phyloP scores from a whole-genome alignment of 2,888 invertebrate species.

The Dromius quadrimaculatus region DNA sequence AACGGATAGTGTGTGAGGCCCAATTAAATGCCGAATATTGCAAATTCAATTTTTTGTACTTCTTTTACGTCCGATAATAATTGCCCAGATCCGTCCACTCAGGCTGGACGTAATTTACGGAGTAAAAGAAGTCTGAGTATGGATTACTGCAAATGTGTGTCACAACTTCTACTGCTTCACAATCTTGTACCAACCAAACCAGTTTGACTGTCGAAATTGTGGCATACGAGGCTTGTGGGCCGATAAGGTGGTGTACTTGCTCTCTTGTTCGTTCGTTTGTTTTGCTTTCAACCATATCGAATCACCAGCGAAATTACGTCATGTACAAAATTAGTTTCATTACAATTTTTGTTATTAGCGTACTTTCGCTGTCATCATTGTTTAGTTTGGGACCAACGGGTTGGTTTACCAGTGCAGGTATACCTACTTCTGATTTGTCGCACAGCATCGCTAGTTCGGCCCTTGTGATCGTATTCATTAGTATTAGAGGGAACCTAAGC shows the following conservation, averaged over 20 bases:
- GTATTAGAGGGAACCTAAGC: conserved; percentile 49
- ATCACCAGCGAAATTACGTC: not conserved
- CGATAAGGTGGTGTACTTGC: conserved; percentile 33
- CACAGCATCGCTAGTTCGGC: conserved; percentile 52
- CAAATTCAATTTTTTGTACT: no score
- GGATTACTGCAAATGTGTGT: no score
- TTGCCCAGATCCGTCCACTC: conserved; percentile 26
- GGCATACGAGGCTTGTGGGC: conserved; percentile 28
- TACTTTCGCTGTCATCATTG: conserved; percentile 47
- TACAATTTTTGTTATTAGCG: no score
- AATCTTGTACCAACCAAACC: no score
- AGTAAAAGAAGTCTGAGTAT: no score
- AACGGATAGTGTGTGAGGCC: not conserved
- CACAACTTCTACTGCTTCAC: no score
- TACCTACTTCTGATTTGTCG: conserved; percentile 50
- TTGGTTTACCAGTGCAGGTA: conserved; percentile 52
- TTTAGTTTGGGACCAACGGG: conserved; percentile 51
- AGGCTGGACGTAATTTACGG: not conserved
- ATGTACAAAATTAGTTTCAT: no score
- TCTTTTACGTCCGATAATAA: conserved; percentile 11
- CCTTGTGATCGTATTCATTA: conserved; percentile 48
- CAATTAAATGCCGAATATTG: no score
- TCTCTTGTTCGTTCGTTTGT: conserved; percentile 32
- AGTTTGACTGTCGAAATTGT: not conserved
- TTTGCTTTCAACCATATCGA: conserved; percentile 49